Evolutionary conservation across 2,797 vertebrate genomes (phyloP).

Genomic region (Macropus fuliginosus): DNA sequence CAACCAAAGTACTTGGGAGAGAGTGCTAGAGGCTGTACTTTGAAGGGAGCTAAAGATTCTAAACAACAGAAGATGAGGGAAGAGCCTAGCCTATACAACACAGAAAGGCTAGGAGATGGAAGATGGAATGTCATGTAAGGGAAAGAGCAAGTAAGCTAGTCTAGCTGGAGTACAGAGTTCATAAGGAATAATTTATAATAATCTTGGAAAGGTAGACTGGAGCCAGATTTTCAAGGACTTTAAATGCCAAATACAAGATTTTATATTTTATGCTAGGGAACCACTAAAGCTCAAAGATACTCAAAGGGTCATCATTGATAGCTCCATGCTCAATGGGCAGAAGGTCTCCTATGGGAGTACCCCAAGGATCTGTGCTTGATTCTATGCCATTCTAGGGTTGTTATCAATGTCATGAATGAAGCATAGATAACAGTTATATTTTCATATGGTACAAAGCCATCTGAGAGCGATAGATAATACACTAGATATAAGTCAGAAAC

Average conservation of each 20-base stretch:
- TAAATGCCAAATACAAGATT: neutral
- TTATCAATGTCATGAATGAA: neutral
- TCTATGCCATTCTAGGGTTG: neutral
- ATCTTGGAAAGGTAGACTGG: neutral
- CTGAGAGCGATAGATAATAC: neutral
- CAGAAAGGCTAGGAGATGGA: neutral
- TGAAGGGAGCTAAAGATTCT: neutral
- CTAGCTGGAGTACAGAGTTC: neutral
- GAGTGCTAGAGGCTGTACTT: neutral
- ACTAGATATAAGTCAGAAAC: neutral
- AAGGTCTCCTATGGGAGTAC: neutral
- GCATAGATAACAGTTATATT: neutral
- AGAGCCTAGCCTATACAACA: neutral
- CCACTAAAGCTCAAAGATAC: neutral
- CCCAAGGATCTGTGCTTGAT: neutral
- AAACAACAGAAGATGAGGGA: neutral
- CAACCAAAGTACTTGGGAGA: neutral
- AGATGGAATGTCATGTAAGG: neutral
- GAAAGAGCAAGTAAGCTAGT: neutral
- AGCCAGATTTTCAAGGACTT: neutral
- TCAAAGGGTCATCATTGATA: neutral
- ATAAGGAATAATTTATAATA: neutral
- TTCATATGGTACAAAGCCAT: neutral
- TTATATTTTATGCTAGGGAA: neutral
- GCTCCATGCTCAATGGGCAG: neutral